Percentiles rank a stretch among this genome's conserved stretches.
phyloP scores from a whole-genome alignment of 2,113 vertebrate species.

The Lethenteron reissneri region DNA sequence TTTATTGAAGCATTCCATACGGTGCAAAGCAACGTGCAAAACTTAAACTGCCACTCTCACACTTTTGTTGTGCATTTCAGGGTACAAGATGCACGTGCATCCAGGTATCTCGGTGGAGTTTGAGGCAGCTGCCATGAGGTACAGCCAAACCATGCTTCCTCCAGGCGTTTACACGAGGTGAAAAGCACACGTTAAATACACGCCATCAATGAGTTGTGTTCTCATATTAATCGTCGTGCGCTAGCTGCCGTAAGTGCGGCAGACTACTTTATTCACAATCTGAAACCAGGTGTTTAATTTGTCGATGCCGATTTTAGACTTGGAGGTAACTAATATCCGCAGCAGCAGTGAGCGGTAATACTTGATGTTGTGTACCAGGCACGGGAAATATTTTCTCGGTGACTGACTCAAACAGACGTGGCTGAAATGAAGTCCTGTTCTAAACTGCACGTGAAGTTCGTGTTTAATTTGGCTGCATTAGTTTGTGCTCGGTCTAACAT shows the following conservation, averaged over 20 bases:
- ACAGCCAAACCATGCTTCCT: constrained; percentile 44
- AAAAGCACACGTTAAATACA: background rate
- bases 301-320: background rate
- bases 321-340: too few relatives aligned
- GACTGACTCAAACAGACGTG: too few relatives aligned
- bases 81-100: constrained; percentile 45
- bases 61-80: constrained; percentile 16
- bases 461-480: too few relatives aligned
- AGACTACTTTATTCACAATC: background rate
- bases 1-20: background rate
- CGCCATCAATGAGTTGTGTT: background rate
- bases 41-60: background rate
- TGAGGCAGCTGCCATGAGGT: constrained; percentile 20
- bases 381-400: too few relatives aligned
- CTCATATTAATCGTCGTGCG: background rate
- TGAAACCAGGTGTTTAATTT: background rate
- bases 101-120: constrained; percentile 42
- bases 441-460: too few relatives aligned
- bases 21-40: background rate
- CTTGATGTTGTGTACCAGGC: too few relatives aligned
- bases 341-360: too few relatives aligned
- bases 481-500: too few relatives aligned
- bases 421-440: too few relatives aligned
- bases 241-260: too few relatives aligned
- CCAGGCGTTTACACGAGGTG: constrained; percentile 61